A percentile compares a stretch with the other conserved stretches of the same genome.
Conservation (phyloP, 2,888 invertebrate genomes). For the Hypercompe scribonia region DNA sequence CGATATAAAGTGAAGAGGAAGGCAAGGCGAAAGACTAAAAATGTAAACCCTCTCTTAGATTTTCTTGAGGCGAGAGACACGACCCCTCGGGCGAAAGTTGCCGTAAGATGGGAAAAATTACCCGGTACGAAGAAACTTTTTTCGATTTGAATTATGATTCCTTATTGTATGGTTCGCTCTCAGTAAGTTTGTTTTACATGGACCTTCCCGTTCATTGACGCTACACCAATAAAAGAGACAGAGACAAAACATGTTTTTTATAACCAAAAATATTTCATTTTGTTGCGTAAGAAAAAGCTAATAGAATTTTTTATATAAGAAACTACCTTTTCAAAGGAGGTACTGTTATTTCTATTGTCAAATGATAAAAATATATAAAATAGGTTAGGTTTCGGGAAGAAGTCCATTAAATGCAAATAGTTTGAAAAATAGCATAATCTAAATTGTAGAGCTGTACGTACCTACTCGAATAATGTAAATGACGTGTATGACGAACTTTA, state of each 20-base stretch:
- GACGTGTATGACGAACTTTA: too few relatives aligned
- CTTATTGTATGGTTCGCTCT: conserved; percentile 83
- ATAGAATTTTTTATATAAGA: not conserved
- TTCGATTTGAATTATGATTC: conserved; percentile 87
- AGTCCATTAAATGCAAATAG: too few relatives aligned
- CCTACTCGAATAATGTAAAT: too few relatives aligned
- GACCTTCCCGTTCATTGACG: conserved; percentile 72
- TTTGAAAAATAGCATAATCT: too few relatives aligned
- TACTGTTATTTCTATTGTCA: not conserved
- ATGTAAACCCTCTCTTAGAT: conserved; percentile 85
- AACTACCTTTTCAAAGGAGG: conserved; percentile 4
- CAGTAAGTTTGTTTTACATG: conserved; percentile 81
- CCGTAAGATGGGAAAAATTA: conserved; percentile 86
- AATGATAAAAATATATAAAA: too few relatives aligned
- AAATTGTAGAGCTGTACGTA: too few relatives aligned
- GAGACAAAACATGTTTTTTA: conserved; percentile 55
- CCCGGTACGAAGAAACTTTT: conserved; percentile 82
- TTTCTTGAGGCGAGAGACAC: conserved; percentile 77
- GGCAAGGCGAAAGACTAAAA: conserved; percentile 86
- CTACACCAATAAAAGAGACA: conserved; percentile 72
- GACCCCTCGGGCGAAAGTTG: conserved; percentile 82
- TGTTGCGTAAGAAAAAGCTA: not conserved
- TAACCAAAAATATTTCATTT: conserved; percentile 1
- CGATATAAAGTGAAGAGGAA: conserved; percentile 85
- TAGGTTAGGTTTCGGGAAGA: conserved; percentile 6